Conservation (phyloP, 2,113 vertebrate species). For the Pipa parva region DNA sequence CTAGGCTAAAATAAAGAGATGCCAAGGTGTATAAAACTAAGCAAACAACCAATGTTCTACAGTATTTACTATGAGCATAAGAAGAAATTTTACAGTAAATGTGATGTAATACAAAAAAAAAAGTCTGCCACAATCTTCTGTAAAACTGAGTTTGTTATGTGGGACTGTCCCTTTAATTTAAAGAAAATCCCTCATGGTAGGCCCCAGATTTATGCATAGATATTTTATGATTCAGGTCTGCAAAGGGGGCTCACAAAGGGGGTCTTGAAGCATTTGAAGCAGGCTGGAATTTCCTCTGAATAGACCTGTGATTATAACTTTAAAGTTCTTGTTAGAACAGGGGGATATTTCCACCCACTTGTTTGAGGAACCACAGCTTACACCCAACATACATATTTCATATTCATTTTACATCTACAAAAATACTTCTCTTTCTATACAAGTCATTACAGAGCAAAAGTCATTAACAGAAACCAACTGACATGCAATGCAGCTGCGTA, state of each 20-base stretch:
- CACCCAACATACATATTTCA: no score
- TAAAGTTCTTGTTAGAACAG: background rate
- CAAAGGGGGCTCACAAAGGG: constrained; percentile 25
- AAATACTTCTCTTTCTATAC: no score
- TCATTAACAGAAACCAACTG: no score
- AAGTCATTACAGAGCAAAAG: no score
- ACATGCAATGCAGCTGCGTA: no score
- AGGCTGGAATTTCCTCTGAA: constrained; percentile 34
- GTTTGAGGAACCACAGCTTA: background rate
- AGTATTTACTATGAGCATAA: background rate
- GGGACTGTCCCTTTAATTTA: background rate
- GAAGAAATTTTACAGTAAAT: background rate
- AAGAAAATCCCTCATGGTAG: constrained; percentile 14
- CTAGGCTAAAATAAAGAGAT: no score
- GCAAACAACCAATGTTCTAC: background rate
- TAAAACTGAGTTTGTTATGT: background rate
- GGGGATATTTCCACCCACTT: background rate
- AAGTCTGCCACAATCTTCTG: no score
- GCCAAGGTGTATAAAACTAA: no score
- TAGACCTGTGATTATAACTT: constrained; percentile 1
- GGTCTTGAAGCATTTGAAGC: constrained; percentile 2
- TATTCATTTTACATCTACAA: no score
- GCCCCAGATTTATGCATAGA: constrained; percentile 14
- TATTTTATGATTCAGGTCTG: constrained; percentile 24
- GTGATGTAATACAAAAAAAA: background rate